Base-by-base conservation (phyloP, 2,797 vertebrate species). In the Pipistrellus pipistrellus region DNA sequence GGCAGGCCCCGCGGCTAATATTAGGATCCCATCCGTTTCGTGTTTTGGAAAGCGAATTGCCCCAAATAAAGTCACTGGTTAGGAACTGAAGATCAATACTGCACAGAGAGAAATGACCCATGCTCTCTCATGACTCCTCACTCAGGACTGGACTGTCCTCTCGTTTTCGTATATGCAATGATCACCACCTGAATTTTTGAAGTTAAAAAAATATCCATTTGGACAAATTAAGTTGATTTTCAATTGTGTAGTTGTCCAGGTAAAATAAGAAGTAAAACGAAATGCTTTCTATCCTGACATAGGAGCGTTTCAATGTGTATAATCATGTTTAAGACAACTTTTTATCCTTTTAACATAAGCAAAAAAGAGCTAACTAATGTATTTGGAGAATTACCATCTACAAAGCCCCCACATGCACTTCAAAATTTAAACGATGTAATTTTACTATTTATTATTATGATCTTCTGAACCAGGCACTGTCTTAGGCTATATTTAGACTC, bases 191-290 rank as follows among this genome's bases (percentile, higher is more conserved):
- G 23, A 92, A 53, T 80, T 86, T n/a, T 44, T 44, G 5, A 87
- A 64, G 44, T 57, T 23, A 66, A 84, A 81, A 3, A 11, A 15
- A 4, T 8, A 44, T 9, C 44, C 2, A 0, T 30, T 71, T 71
- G 71, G 57, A 55, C 27, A 48, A 86, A 64, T 69, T 80, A 88
- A 75, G 9, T 78, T 85, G 25, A 83, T 88, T 90, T 88, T 73
- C 66, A 51, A 81, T 32, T 88, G 32, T 73, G 20, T 1, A 95
- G 44, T 44, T 11, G 44, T 44, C 44, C 44, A 44, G 55, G 51
- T 55, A 82, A 85, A 69, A n/a, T 44, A 55, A 75, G 30, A 44
- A 9, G 44, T 51, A 89, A 62, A 68, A 44, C 51, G 15, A 86
- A 80, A 57, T 41, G 17, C 0, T 59, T 88, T 57, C 13, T 44